Conservation (phyloP, 2,113 vertebrate genomes). For the Mugil cephalus region DNA sequence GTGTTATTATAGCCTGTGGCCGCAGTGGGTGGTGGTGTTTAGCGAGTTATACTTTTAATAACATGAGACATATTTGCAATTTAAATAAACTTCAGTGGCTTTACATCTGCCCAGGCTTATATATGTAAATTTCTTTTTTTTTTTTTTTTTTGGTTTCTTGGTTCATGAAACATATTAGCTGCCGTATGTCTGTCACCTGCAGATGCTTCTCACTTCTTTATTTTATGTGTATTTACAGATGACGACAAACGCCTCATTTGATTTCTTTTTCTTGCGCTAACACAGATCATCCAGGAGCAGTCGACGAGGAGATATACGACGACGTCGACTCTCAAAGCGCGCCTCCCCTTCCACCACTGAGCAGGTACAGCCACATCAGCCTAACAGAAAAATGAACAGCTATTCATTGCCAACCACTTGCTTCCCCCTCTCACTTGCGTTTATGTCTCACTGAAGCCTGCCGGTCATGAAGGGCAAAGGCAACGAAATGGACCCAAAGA, state of each 20-base stretch:
- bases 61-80: too few species aligned
- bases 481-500: slow-evolving; percentile 82
- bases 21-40: too few species aligned
- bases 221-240: too few species aligned
- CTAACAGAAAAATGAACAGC: background rate
- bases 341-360: slow-evolving; percentile 72
- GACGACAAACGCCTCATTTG: too few species aligned
- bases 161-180: too few species aligned
- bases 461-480: slow-evolving; percentile 59
- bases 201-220: background rate
- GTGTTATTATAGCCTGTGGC: too few species aligned
- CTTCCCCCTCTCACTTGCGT: background rate
- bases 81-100: too few species aligned
- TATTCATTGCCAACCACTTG: background rate
- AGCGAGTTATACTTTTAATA: too few species aligned
- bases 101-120: too few species aligned
- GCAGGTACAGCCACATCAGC: slow-evolving; percentile 75
- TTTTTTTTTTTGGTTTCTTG: too few species aligned
- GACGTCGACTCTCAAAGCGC: slow-evolving; percentile 87
- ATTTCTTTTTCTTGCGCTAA: background rate
- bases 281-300: slow-evolving; percentile 43
- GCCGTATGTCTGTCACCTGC: too few species aligned
- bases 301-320: slow-evolving; percentile 88
- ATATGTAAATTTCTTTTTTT: too few species aligned
- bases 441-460: slow-evolving; percentile 57